These are phyloP conservation scores for Bothrops jararaca DNA, from an alignment of 2,113 vertebrate genomes.

Conservation along the genomic window DNA sequence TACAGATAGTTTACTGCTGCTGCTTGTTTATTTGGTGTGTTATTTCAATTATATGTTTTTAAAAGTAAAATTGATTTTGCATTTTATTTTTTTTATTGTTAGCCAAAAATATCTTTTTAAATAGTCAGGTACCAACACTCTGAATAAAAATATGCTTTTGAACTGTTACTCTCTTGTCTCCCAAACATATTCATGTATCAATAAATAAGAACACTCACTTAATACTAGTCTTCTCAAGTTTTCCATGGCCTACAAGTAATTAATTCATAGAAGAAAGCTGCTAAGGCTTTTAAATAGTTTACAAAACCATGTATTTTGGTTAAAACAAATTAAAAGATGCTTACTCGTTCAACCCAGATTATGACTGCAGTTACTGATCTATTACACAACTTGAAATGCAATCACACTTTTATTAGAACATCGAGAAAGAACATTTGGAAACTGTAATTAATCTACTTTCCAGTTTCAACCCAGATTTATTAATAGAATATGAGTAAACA, in stretches of 20 bases:
- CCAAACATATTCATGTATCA: constrained; percentile 56
- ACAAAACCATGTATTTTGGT: constrained; percentile 37
- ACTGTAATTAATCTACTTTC: constrained; percentile 61
- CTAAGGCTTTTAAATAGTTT: not conserved
- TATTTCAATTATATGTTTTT: not conserved
- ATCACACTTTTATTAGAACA: constrained; percentile 36
- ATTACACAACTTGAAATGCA: constrained; percentile 39
- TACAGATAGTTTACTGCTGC: not conserved
- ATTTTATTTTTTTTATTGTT: not conserved
- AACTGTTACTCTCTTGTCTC: constrained; percentile 3
- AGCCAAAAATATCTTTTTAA: not conserved
- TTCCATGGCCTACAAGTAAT: constrained; percentile 15
- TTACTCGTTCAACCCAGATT: constrained; percentile 39
- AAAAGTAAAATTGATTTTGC: not conserved
- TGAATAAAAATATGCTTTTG: constrained; percentile 1
- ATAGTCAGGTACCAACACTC: not conserved
- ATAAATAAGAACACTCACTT: constrained; percentile 36
- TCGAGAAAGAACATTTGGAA: constrained; percentile 61
- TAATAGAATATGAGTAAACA: constrained; percentile 54
- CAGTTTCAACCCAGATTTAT: constrained; percentile 48
- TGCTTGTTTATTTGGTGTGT: not conserved
- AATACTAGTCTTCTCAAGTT: not conserved
- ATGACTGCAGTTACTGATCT: constrained; percentile 26
- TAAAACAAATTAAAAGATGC: constrained; percentile 2
- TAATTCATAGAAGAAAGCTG: constrained; percentile 52